Conservation (phyloP, 2,797 vertebrate species). For the Sebastes vulpes region DNA sequence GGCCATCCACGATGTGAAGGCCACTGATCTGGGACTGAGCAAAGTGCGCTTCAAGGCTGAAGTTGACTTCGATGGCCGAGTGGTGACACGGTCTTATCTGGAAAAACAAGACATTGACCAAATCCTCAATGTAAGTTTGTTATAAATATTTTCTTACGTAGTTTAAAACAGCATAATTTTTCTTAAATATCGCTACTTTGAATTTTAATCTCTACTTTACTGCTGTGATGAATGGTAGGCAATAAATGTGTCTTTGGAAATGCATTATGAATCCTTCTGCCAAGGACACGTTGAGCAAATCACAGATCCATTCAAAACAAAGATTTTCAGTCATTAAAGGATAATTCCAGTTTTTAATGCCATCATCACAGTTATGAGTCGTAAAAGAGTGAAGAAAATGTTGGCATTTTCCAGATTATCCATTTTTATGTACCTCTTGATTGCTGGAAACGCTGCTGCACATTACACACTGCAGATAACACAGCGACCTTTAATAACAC, state of each 20-base stretch:
- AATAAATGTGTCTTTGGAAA: background rate
- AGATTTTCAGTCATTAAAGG: background rate
- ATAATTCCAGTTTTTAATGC: background rate
- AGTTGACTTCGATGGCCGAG: conserved; percentile 97
- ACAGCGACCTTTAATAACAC: background rate
- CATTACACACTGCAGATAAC: background rate
- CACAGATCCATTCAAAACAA: background rate
- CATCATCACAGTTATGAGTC: background rate
- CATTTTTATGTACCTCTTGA: background rate
- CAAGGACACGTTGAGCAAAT: background rate
- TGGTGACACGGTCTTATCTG: conserved; percentile 97
- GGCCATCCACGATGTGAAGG: conserved; percentile 98
- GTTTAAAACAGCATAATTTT: background rate
- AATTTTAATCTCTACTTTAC: background rate
- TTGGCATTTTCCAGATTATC: background rate
- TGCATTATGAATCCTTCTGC: background rate
- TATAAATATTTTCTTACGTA: background rate
- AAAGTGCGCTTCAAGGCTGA: conserved; percentile 99
- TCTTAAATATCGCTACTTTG: background rate
- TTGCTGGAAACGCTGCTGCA: background rate
- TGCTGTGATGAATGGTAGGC: background rate
- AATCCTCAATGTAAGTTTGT: conserved; percentile 90
- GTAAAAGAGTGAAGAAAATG: background rate
- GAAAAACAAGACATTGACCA: conserved; percentile 99
- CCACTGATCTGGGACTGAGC: conserved; percentile 96